Evolutionary conservation across 2,113 vertebrate genomes (phyloP).

Genomic region (Tyto alba): DNA sequence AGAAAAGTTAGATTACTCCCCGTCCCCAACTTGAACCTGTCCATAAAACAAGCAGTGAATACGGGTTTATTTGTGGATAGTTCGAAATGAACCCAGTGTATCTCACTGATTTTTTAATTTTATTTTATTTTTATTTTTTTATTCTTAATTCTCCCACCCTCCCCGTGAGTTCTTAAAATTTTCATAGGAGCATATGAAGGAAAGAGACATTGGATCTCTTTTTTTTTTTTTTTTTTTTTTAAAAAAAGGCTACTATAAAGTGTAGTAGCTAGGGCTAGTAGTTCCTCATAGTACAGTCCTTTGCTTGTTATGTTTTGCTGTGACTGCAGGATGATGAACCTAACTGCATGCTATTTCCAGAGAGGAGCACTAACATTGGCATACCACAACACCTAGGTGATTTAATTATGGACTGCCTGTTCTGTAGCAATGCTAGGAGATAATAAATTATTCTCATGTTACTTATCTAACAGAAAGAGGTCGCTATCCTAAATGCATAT

Average conservation of each 20-base stretch:
- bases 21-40: neutral
- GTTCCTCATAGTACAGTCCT: neutral
- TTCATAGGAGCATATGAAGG: neutral
- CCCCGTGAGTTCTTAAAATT: neutral
- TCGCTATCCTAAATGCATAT: neutral
- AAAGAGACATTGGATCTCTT: too few relatives aligned
- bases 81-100: neutral
- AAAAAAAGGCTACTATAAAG: neutral
- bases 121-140: too few relatives aligned
- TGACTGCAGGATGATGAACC: neutral
- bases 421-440: neutral
- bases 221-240: too few relatives aligned
- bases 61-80: neutral
- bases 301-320: neutral
- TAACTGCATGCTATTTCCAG: neutral
- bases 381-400: rapidly evolving
- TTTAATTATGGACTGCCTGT: neutral
- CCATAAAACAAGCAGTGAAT: neutral
- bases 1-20: neutral
- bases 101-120: neutral
- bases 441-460: neutral
- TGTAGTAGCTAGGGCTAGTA: neutral
- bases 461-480: neutral
- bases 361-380: neutral
- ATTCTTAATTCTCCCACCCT: too few relatives aligned